Conservation (phyloP, 2,888 invertebrate species). For the Bursaphelenchus okinawaensis region DNA sequence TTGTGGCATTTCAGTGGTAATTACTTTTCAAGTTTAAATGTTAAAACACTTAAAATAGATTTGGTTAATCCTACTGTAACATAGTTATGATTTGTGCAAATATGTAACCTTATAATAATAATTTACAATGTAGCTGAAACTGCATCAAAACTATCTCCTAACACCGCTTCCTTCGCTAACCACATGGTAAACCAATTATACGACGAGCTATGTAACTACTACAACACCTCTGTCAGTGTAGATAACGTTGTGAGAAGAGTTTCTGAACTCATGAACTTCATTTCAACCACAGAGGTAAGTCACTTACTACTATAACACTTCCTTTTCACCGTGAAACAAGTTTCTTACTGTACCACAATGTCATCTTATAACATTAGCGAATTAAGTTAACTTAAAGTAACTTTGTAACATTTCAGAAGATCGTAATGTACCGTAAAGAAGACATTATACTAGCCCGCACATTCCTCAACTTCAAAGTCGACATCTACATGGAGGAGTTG, state of each 20-base stretch:
- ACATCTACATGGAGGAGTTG: constrained; percentile 15
- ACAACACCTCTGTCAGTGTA: constrained; percentile 1
- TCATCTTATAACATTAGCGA: too few relatives aligned
- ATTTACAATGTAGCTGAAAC: constrained; percentile 15
- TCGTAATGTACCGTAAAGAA: constrained; percentile 9
- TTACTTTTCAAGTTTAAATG: not conserved
- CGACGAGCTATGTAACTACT: constrained; percentile 20
- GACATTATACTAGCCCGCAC: constrained; percentile 17
- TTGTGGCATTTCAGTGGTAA: constrained; percentile 23
- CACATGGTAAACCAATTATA: constrained; percentile 20
- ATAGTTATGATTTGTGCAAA: too few relatives aligned
- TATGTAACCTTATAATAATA: too few relatives aligned
- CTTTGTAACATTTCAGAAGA: constrained; percentile 6
- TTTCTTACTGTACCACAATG: too few relatives aligned
- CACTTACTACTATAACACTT: not conserved
- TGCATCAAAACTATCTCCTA: constrained; percentile 12
- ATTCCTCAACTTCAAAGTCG: constrained; percentile 19
- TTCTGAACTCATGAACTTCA: constrained; percentile 23
- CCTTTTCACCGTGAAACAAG: too few relatives aligned
- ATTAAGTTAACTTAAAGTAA: too few relatives aligned
- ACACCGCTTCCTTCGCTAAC: constrained; percentile 15
- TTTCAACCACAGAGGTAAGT: constrained; percentile 16
- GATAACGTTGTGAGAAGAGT: constrained; percentile 22
- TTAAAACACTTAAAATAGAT: not conserved
- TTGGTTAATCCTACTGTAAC: too few relatives aligned